These are phyloP conservation scores for Antrozous pallidus DNA, from an alignment of 2,797 vertebrate species.

Conservation along the genomic window DNA sequence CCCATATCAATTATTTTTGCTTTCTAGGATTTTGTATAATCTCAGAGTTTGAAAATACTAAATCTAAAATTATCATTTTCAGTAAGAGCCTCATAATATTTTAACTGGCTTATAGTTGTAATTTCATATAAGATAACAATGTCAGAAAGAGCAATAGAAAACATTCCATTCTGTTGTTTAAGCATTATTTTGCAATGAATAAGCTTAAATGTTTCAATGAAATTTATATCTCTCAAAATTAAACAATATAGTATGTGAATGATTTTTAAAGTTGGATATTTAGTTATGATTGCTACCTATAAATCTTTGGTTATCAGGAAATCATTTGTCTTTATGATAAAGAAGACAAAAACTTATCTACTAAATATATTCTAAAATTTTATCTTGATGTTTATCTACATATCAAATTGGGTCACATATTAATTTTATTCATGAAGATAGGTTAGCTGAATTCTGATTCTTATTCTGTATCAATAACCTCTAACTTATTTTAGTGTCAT, in stretches of 20 bases:
- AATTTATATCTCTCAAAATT: background rate
- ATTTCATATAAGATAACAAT: background rate
- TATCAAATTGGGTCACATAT: background rate
- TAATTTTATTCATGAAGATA: background rate
- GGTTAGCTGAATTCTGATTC: background rate
- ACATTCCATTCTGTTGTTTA: background rate
- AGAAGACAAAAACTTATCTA: background rate
- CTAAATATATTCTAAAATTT: background rate
- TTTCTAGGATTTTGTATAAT: background rate
- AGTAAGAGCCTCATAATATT: background rate
- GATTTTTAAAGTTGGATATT: background rate
- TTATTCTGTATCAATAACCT: background rate
- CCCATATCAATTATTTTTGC: background rate
- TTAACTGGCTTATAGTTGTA: background rate
- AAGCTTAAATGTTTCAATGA: background rate
- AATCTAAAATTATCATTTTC: constrained; percentile 12
- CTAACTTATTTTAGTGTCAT: background rate
- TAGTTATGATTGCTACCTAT: background rate
- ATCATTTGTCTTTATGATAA: background rate
- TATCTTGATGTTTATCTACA: background rate
- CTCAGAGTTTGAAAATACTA: background rate
- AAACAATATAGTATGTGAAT: background rate
- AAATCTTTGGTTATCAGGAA: background rate
- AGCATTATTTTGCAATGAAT: background rate
- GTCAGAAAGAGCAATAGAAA: background rate